These are phyloP conservation scores for Lumbricus terrestris DNA, from an alignment of 2,888 invertebrate genomes.

Conservation along the genomic window DNA sequence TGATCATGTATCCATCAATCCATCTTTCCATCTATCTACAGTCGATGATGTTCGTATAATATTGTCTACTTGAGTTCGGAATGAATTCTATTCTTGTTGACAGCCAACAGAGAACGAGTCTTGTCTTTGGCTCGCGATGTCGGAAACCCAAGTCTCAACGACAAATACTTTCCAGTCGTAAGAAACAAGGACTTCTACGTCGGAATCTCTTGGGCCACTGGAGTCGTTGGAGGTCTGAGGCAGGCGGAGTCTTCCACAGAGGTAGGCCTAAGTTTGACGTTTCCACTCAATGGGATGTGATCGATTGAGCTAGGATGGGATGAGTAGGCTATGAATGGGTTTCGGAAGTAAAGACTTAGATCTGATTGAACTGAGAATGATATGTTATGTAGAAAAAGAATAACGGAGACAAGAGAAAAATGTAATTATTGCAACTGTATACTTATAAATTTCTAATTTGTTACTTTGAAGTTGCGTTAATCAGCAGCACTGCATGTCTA, in stretches of 20 bases:
- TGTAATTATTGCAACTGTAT: too few relatives aligned
- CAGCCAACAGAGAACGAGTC: constrained; percentile 44
- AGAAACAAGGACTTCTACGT: constrained; percentile 48
- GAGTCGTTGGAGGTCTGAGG: constrained; percentile 43
- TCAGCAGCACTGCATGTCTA: too few relatives aligned
- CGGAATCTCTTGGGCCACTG: constrained; percentile 48
- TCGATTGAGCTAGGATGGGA: too few relatives aligned
- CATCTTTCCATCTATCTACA: too few relatives aligned
- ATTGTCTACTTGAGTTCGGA: not conserved
- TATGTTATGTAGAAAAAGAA: too few relatives aligned
- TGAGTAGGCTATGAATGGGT: too few relatives aligned
- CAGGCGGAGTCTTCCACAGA: constrained; percentile 48
- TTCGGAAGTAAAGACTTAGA: too few relatives aligned
- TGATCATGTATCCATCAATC: too few relatives aligned
- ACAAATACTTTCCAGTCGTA: constrained; percentile 44
- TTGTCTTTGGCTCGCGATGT: constrained; percentile 44
- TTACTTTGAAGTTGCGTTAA: too few relatives aligned
- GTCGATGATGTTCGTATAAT: not conserved
- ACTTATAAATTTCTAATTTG: too few relatives aligned
- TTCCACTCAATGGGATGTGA: not conserved
- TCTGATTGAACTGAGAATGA: too few relatives aligned
- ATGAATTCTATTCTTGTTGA: not conserved
- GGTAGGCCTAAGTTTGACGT: constrained; percentile 37
- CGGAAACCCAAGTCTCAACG: constrained; percentile 43
- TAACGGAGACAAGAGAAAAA: too few relatives aligned